These are phyloP conservation scores for Melipona beecheii DNA, from an alignment of 2,888 invertebrate species.

Conservation along the genomic window DNA sequence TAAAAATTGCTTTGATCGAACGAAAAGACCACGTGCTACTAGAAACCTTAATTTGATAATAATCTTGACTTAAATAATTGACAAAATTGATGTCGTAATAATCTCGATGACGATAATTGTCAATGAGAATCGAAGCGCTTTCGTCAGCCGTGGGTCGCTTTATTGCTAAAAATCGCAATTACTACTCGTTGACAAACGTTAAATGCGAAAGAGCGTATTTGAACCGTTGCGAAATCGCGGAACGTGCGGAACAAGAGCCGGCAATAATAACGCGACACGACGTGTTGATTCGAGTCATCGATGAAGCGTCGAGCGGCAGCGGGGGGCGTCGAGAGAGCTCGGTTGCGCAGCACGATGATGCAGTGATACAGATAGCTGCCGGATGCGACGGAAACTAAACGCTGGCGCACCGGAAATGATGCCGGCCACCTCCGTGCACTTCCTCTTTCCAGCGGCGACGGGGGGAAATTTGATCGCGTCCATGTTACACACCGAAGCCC, in stretches of 20 bases:
- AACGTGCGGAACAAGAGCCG: neutral
- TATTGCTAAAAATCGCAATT: neutral
- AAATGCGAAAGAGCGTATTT: no score
- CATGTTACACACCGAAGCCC: constrained; percentile 41
- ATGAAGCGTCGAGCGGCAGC: constrained; percentile 26
- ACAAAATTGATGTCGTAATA: no score
- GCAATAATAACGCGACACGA: neutral
- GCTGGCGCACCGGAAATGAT: constrained; percentile 80
- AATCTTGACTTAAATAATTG: no score
- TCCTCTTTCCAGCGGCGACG: constrained; percentile 67
- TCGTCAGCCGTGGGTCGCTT: no score
- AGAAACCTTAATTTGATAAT: no score
- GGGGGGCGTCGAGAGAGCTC: constrained; percentile 14
- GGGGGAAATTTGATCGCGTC: constrained; percentile 63
- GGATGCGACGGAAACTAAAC: constrained; percentile 81
- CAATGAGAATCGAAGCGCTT: no score
- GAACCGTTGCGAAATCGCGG: neutral
- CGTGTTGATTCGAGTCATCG: constrained; percentile 30
- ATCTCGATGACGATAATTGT: no score
- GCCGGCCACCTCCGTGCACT: constrained; percentile 77
- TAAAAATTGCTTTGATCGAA: no score
- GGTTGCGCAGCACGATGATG: constrained; percentile 67
- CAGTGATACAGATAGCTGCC: constrained; percentile 77
- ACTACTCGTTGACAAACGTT: no score
- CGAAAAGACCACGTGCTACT: no score